Conservation (phyloP, 1,140 invertebrate genomes). For the Diabrotica undecimpunctata region DNA sequence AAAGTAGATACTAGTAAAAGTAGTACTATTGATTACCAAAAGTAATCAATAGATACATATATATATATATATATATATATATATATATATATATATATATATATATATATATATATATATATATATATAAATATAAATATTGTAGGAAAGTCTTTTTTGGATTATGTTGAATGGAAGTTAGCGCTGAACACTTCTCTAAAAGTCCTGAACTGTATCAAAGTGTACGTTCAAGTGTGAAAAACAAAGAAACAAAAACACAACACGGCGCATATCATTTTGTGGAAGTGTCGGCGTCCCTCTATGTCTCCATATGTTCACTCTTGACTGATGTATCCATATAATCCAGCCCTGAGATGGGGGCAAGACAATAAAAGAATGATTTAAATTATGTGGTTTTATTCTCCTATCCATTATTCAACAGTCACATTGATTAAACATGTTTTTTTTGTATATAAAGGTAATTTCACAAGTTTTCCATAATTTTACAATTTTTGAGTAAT, state of each 20-base stretch:
- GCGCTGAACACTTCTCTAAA: slow-evolving; percentile 12
- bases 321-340: slow-evolving; percentile 46
- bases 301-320: slow-evolving; percentile 44
- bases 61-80: too few species aligned
- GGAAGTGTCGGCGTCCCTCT: slow-evolving; percentile 40
- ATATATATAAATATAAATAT: too few species aligned
- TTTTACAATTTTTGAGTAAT: too few species aligned
- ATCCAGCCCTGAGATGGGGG: slow-evolving; percentile 39
- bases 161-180: slow-evolving; percentile 1
- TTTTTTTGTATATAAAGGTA: too few species aligned
- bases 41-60: too few species aligned
- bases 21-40: too few species aligned
- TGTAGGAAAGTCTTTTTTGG: slow-evolving; percentile 3
- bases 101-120: too few species aligned
- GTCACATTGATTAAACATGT: too few species aligned
- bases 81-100: too few species aligned
- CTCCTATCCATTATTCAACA: too few species aligned
- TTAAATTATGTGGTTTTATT: slow-evolving; percentile 19
- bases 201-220: slow-evolving; percentile 31
- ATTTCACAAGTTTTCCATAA: too few species aligned
- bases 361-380: slow-evolving; percentile 46
- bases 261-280: slow-evolving; percentile 40
- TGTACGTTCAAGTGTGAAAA: slow-evolving; percentile 20
- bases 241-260: slow-evolving; percentile 19
- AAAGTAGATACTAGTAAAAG: too few species aligned